These are phyloP conservation scores for Athetis lepigone DNA, from an alignment of 2,888 invertebrate species.

Conservation along the genomic window DNA sequence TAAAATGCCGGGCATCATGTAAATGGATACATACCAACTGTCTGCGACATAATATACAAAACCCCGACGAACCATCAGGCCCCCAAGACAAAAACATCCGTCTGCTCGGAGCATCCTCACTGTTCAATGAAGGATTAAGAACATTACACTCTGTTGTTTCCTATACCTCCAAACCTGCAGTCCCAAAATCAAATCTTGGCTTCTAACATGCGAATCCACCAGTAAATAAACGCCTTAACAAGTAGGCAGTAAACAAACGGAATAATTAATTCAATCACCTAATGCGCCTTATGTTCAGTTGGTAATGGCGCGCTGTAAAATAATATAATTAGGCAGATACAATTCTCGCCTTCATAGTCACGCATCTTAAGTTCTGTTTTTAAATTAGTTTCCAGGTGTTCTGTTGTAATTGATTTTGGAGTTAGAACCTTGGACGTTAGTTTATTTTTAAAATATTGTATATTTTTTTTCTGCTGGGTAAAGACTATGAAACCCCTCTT, in stretches of 20 bases:
- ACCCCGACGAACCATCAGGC: no score
- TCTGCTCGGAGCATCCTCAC: no score
- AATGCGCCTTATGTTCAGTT: conserved; percentile 26
- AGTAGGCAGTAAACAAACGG: conserved; percentile 17
- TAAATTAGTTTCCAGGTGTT: conserved; percentile 22
- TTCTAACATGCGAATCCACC: no score
- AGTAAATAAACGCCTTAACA: conserved; percentile 12
- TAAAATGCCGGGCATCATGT: no score
- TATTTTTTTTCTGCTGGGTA: no score
- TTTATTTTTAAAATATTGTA: background rate
- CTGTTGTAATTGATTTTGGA: conserved; percentile 22
- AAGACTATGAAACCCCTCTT: no score
- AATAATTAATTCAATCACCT: conserved; percentile 52
- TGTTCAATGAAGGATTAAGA: no score
- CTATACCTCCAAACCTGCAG: background rate
- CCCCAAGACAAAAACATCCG: no score
- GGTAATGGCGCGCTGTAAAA: conserved; percentile 1
- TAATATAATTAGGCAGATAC: conserved; percentile 32
- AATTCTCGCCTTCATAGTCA: conserved; percentile 18
- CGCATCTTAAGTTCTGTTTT: conserved; percentile 1
- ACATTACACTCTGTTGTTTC: no score
- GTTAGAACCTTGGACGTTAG: background rate
- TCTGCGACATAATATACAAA: no score
- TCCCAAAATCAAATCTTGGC: background rate
- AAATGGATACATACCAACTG: no score